phyloP scores from a whole-genome alignment of 2,113 vertebrate genomes.

The Notothenia coriiceps region DNA sequence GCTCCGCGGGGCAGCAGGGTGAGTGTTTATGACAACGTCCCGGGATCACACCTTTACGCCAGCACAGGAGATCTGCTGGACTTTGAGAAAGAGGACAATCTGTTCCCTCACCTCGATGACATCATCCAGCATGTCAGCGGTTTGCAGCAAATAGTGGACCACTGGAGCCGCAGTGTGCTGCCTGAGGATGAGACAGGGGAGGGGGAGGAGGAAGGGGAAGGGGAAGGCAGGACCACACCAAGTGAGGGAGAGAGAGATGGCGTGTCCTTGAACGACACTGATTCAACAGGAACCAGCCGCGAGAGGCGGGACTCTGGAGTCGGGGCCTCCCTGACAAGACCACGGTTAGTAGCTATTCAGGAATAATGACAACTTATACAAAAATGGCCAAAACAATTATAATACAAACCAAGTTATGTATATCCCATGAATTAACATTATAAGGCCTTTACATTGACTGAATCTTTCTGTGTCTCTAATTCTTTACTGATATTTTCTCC shows the following conservation, averaged over 20 bases:
- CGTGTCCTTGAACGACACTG: constrained; percentile 90
- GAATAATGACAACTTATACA: not conserved
- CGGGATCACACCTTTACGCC: constrained; percentile 94
- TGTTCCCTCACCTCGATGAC: constrained; percentile 94
- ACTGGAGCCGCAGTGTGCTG: constrained; percentile 91
- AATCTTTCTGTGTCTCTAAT: not conserved
- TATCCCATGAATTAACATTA: too few species aligned
- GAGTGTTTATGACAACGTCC: constrained; percentile 93
- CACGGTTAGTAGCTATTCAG: constrained; percentile 82
- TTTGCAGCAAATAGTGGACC: constrained; percentile 92
- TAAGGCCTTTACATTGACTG: not conserved
- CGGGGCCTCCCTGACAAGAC: constrained; percentile 94
- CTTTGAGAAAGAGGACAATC: constrained; percentile 90
- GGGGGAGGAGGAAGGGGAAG: constrained; percentile 85
- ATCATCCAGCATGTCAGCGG: constrained; percentile 95
- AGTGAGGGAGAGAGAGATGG: constrained; percentile 92
- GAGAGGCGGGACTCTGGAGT: constrained; percentile 98
- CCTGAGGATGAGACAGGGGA: constrained; percentile 79
- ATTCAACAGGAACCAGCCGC: constrained; percentile 88
- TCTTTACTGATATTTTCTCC: constrained; percentile 13
- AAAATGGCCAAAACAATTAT: too few species aligned
- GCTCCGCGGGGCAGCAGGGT: constrained; percentile 90
- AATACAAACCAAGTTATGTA: too few species aligned
- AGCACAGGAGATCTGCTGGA: constrained; percentile 96
- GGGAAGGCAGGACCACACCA: constrained; percentile 89